Percentiles rank a stretch among this genome's conserved stretches.
Conservation (phyloP, 92 coral and sea anemone genomes). For the Parazoanthus darwini region DNA sequence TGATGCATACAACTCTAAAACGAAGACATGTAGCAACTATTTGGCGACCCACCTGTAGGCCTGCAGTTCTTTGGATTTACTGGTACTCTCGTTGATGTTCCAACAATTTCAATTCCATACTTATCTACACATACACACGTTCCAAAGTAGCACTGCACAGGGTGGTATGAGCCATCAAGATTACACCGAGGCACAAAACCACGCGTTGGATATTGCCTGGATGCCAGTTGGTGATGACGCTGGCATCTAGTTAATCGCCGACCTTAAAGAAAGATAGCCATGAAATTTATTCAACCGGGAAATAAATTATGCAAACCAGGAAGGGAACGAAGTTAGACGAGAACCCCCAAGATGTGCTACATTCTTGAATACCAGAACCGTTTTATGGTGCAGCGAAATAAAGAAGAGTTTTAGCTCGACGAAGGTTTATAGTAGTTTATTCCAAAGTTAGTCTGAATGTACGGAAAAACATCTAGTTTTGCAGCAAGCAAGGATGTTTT, state of each 20-base stretch:
- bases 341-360: background rate
- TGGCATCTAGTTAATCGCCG: constrained; percentile 74
- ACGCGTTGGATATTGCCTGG: constrained; percentile 9
- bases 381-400: background rate
- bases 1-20: no score
- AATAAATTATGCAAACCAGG: no score
- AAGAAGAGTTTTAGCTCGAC: no score
- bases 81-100: constrained; percentile 64
- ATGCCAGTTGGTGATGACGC: constrained; percentile 62
- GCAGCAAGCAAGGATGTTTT: no score
- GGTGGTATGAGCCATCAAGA: constrained; percentile 84
- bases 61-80: constrained; percentile 57
- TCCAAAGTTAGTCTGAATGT: no score
- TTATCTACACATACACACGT: constrained; percentile 88
- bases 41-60: constrained; percentile 22
- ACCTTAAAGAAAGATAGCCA: constrained; percentile 45
- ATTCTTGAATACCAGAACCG: no score
- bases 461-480: no score
- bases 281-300: background rate
- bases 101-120: constrained; percentile 73
- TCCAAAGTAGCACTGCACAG: constrained; percentile 83
- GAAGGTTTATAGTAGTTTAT: no score
- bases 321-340: background rate
- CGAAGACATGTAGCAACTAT: background rate
- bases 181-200: constrained; percentile 81